These are phyloP conservation scores for Eleutherodactylus coqui DNA, from an alignment of 2,797 vertebrate species.

Conservation along the genomic window DNA sequence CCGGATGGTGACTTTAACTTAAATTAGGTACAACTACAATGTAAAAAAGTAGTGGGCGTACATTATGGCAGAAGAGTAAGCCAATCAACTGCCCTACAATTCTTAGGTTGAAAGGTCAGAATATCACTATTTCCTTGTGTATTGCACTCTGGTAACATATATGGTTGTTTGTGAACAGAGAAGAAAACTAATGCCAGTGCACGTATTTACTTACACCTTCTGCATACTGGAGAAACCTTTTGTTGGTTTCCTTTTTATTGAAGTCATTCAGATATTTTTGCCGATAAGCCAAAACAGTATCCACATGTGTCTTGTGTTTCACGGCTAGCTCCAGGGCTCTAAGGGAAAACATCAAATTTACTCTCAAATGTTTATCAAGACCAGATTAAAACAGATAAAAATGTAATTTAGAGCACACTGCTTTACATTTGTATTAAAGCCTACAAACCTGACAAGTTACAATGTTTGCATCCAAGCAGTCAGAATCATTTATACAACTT, in stretches of 20 bases:
- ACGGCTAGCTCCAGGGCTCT: constrained; percentile 95
- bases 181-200: not conserved
- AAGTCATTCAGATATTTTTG: constrained; percentile 89
- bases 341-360: constrained; percentile 59
- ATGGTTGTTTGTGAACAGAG: not conserved
- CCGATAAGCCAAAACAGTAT: constrained; percentile 93
- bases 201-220: constrained; percentile 83
- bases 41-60: no score
- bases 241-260: constrained; percentile 91
- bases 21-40: no score
- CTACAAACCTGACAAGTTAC: not conserved
- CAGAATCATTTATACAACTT: no score
- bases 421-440: not conserved
- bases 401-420: not conserved
- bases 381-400: not conserved
- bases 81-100: not conserved
- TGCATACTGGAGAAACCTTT: constrained; percentile 91
- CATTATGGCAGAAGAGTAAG: not conserved
- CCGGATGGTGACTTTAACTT: no score
- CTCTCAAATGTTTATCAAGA: not conserved
- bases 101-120: not conserved
- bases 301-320: constrained; percentile 97
- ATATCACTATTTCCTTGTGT: not conserved
- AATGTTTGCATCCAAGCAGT: not conserved
- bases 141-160: not conserved